Evolutionary conservation across 2,113 vertebrate genomes (phyloP).

Genomic region (Lepus europaeus): DNA sequence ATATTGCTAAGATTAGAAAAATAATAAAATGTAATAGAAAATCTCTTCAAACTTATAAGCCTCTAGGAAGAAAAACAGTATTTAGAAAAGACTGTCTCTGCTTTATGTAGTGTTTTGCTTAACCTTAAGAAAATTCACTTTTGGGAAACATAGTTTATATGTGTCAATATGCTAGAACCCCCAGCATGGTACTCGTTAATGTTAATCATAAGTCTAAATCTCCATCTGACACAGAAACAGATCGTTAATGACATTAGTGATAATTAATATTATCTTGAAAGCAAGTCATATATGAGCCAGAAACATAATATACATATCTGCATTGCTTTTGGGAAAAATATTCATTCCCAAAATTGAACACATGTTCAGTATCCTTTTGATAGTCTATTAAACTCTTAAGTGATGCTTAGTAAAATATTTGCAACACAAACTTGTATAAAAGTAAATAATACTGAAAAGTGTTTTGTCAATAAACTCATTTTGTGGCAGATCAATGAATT

Average conservation of each 20-base stretch:
- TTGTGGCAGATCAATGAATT: slow-evolving; percentile 85
- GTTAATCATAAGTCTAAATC: neutral
- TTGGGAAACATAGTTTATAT: slow-evolving; percentile 26
- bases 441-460: slow-evolving; percentile 85
- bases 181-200: neutral
- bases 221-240: slow-evolving; percentile 3
- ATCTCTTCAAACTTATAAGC: neutral
- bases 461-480: slow-evolving; percentile 88
- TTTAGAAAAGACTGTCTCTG: slow-evolving; percentile 33
- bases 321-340: neutral
- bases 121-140: neutral
- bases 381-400: slow-evolving; percentile 37
- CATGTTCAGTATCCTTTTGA: slow-evolving; percentile 36
- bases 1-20: slow-evolving; percentile 22
- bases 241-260: slow-evolving; percentile 6
- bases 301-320: neutral
- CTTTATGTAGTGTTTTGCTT: slow-evolving; percentile 8
- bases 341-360: neutral
- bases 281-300: slow-evolving; percentile 1
- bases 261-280: slow-evolving; percentile 42
- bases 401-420: slow-evolving; percentile 50
- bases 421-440: slow-evolving; percentile 78
- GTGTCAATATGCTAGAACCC: neutral
- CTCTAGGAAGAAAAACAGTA: slow-evolving; percentile 14
- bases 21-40: slow-evolving; percentile 26